Evolutionary conservation across 1,140 invertebrate species (phyloP), one percentile per base, ranked within the genome.

Genomic region (Lucilia sericata): DNA sequence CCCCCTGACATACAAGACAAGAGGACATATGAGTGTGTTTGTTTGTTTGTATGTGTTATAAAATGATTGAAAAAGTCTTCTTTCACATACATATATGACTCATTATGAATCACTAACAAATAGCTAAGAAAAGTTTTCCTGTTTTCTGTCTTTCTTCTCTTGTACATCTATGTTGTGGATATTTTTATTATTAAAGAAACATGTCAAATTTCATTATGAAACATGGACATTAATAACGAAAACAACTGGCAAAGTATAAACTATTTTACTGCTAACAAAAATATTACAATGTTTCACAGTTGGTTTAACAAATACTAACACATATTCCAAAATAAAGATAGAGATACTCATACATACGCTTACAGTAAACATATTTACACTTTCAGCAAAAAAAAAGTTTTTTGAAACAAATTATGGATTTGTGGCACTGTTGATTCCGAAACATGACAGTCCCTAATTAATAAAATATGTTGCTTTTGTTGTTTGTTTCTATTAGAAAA

Each of bases 391-490:
- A 70, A 70, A 70, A 25, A 30, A 30, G 3, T 1, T 70, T 70
- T 70, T 70, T 70, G 65, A 70, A 70, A 70, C 65, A 70, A 70
- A 70, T 49, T 80, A 49, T 80, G 76, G 42, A 80, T 80, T 80
- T 80, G 76, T 80, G 76, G 76, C 76, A 47, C 76, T 80, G 76
- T 80, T 80, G 76, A 80, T 80, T 49, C 65, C 19, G 51, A 80
- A 80, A 80, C 76, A 80, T 49, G 76, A 80, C 76, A 80, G 47
- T 47, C 76, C 42, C 76, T 80, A 80, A 80, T 80, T 80, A 80
- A 80, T 80, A 80, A 80, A 49, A n/a, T 51, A 80, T 80, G 76
- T 80, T 70, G 65, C 9, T 70, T 10, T 70, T 70, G 19, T 17
- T 70, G 65, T 21, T 70, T 70, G 65, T 17, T 7, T 60, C 51